These are phyloP conservation scores for Tachypleus tridentatus DNA, from an alignment of 1,140 invertebrate species.

Conservation along the genomic window DNA sequence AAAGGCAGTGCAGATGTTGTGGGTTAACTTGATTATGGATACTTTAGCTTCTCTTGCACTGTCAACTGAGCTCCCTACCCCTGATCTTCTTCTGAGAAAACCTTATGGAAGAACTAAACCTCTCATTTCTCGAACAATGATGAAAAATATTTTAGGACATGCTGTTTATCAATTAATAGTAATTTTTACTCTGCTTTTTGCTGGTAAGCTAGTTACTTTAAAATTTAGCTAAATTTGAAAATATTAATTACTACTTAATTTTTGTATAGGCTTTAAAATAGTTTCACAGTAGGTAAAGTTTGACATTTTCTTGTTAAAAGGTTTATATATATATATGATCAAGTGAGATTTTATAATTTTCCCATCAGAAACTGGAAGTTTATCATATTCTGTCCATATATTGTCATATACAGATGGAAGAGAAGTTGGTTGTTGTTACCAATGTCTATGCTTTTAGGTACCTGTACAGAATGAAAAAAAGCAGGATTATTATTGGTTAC, in stretches of 20 bases:
- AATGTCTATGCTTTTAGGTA: no score
- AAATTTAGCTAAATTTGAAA: neutral
- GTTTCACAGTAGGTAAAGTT: no score
- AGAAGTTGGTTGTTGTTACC: no score
- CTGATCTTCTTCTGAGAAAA: conserved; percentile 84
- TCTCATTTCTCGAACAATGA: conserved; percentile 96
- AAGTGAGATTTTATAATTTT: no score
- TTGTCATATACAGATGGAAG: no score
- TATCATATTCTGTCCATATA: no score
- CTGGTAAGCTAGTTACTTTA: conserved; percentile 47
- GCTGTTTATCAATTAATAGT: conserved; percentile 90
- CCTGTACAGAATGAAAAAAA: no score
- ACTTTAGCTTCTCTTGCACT: conserved; percentile 94
- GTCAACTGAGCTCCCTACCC: conserved; percentile 97
- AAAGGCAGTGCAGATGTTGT: conserved; percentile 98
- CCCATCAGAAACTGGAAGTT: no score
- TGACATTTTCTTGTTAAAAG: no score
- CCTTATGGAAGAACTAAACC: conserved; percentile 98
- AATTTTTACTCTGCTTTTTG: conserved; percentile 88
- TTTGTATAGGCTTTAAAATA: neutral
- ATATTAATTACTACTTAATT: neutral
- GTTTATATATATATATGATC: no score
- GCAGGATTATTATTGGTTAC: no score
- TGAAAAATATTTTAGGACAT: conserved; percentile 98
- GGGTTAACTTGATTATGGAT: conserved; percentile 99